Conservation (phyloP, 2,113 vertebrate species). For the Lepus timidus region DNA sequence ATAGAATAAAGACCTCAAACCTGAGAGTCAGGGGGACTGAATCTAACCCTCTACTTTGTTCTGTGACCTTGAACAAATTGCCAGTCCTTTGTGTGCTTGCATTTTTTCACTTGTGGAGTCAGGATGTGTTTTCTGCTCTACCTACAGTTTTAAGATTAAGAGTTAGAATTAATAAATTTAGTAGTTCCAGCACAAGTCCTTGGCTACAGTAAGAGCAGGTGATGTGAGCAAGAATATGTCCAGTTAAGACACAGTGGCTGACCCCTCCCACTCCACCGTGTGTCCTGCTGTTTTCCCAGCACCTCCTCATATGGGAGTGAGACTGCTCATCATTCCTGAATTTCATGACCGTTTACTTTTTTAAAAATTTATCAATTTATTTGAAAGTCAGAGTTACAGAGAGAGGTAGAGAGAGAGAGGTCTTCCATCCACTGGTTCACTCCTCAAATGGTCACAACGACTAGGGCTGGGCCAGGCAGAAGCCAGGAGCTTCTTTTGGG, state of each 20-base stretch:
- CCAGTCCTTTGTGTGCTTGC: neutral
- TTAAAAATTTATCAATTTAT: too few species aligned
- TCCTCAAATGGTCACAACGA: too few species aligned
- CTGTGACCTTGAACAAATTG: conserved; percentile 15
- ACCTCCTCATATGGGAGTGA: neutral
- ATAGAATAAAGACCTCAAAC: neutral
- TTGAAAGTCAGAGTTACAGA: too few species aligned
- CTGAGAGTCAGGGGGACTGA: neutral
- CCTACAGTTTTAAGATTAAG: neutral
- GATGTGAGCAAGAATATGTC: neutral
- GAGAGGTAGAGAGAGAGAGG: too few species aligned
- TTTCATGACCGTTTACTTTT: neutral
- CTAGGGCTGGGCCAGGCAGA: too few species aligned
- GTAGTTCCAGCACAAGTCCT: neutral
- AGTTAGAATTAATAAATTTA: conserved; percentile 14
- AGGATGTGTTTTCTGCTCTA: neutral
- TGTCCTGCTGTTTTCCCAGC: neutral
- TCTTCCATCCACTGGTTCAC: too few species aligned
- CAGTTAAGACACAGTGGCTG: neutral
- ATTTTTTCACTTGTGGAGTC: conserved; percentile 38
- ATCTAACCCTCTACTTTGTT: neutral
- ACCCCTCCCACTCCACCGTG: neutral
- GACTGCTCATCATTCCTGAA: neutral
- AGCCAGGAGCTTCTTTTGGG: too few species aligned
- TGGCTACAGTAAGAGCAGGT: neutral